Base-by-base conservation (phyloP, 2,797 vertebrate genomes). In the Ceryle rudis region DNA sequence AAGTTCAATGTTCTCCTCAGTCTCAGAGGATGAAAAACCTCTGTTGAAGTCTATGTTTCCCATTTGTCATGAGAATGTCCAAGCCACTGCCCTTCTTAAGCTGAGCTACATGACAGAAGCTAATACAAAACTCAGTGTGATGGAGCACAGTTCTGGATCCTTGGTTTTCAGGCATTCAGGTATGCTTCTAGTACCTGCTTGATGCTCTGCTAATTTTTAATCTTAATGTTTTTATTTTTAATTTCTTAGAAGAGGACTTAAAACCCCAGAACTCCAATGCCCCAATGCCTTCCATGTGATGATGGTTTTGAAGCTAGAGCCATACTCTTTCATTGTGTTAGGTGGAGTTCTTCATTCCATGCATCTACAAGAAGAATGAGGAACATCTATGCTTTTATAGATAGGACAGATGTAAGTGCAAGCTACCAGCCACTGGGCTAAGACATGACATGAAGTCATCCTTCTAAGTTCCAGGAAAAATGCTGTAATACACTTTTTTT, bases 361-460 rank as follows among this genome's bases (percentile, higher is more conserved):
- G 21, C 7, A 67, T 16, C 11, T 61, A 25, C 23, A 35, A 79
- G 39, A 60, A 28, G 18, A 79, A 55, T 15, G 13, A 16, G 5
- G 26, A 44, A 44, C 0, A 0, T 12, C 3, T 29, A 3, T 29
- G 18, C 7, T 49, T 78, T 71, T n/a, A 35, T 6, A 44, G 29
- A 10, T 51, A 67, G 41, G 25, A 20, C 10, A 72, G 13, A 20
- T 3, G 4, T 5, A 81, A 37, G 7, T 26, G 11, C 29, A 14
- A 83, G 26, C 10, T 16, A 65, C 9, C 8, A 58, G 46, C 25
- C 14, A 20, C 18, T 4, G 17, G n/a, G 21, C 21, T 52, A n/a
- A 71, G 44, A 29, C 11, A 71, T 25, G 29, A 81, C 66, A 41
- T 19, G 1, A 86, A 88, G 25, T 5, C 26, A 55, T 20, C 12